Percentiles rank a stretch among this genome's conserved stretches.
phyloP scores from a whole-genome alignment of 2,113 vertebrate species.

The Grantiella picta region DNA sequence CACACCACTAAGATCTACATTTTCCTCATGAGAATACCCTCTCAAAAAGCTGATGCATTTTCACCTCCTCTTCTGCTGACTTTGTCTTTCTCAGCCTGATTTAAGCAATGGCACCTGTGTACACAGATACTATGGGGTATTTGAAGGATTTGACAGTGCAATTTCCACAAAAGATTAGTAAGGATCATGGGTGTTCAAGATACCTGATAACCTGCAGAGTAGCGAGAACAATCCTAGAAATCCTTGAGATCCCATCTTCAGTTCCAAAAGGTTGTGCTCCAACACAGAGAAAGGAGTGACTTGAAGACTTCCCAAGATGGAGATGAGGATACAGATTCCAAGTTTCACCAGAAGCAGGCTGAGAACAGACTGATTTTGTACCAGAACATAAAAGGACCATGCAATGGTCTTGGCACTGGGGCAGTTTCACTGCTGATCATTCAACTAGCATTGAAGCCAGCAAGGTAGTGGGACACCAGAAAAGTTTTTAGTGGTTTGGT shows the following conservation, averaged over 20 bases:
- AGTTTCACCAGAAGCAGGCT: background rate
- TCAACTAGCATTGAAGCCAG: background rate
- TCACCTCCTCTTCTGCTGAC: conserved; percentile 5
- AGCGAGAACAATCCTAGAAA: background rate
- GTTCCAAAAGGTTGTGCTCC: background rate
- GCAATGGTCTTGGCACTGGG: background rate
- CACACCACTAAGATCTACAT: background rate
- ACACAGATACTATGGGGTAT: background rate
- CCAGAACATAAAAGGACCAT: background rate
- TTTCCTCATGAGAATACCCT: background rate
- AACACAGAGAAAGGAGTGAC: background rate
- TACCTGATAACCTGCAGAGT: conserved; percentile 15
- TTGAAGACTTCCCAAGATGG: background rate
- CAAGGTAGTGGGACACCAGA: background rate
- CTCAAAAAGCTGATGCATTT: background rate
- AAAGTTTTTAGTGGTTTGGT: background rate
- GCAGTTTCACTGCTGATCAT: background rate
- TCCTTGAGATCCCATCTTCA: background rate
- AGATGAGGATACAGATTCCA: background rate
- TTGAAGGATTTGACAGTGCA: background rate
- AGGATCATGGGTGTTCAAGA: background rate
- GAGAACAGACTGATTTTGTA: background rate
- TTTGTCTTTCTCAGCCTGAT: background rate
- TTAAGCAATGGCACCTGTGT: background rate
- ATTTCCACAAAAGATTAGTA: background rate